Evolutionary conservation across 2,888 invertebrate genomes (phyloP).

Genomic region (Aphodius granarius): DNA sequence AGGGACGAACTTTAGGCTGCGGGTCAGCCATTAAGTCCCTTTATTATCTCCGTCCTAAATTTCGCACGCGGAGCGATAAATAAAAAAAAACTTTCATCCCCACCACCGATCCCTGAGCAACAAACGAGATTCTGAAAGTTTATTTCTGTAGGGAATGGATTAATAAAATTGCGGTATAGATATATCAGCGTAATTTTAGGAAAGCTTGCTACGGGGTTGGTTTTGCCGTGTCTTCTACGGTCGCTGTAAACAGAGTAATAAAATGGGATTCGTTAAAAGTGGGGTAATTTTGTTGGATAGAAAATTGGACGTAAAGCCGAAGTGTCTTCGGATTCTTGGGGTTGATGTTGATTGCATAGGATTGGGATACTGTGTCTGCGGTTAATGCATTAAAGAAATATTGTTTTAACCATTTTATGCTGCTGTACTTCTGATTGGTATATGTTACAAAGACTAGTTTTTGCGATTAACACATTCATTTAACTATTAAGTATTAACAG

Average conservation of each 20-base stretch:
- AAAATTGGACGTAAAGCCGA: conserved; percentile 13
- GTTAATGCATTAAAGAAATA: too few species aligned
- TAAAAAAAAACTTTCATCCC: background rate
- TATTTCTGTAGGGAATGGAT: background rate
- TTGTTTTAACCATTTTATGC: too few species aligned
- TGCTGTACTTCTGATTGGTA: too few species aligned
- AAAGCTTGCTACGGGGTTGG: background rate
- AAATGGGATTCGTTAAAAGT: conserved; percentile 5
- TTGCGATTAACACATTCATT: too few species aligned
- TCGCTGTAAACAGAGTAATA: conserved; percentile 1
- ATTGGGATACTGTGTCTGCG: too few species aligned
- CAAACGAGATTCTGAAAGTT: background rate
- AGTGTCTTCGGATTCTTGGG: background rate
- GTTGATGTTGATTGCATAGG: background rate
- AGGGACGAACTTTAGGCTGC: background rate
- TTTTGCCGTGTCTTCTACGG: background rate
- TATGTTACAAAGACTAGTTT: too few species aligned
- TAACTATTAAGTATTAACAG: too few species aligned
- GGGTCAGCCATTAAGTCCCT: background rate
- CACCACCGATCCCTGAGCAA: background rate
- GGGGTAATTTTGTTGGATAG: background rate
- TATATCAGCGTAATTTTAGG: background rate
- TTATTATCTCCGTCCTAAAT: background rate
- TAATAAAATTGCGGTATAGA: background rate
- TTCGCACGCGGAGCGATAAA: background rate